Base-by-base conservation (phyloP, 2,113 vertebrate species). In the Glaucomys volans region DNA sequence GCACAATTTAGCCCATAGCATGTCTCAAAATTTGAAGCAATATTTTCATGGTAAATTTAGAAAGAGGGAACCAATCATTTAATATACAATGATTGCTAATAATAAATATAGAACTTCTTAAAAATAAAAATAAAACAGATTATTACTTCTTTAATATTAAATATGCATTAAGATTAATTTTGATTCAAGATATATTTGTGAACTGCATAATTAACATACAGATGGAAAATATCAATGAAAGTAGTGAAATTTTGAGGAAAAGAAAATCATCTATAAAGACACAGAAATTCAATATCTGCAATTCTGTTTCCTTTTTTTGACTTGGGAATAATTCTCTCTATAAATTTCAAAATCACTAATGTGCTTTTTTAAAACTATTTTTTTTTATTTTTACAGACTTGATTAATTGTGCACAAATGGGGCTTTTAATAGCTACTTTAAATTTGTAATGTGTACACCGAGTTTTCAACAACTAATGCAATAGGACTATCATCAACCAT, bases 221-320 rank as follows among this genome's bases (percentile, higher is more conserved):
- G 13, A 10, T 94, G 52, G 47, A 74, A 96, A 91, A 62, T 64
- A 94, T 22, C 12, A 77, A 75, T 22, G n/a, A 92, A 47, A 81
- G 10, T 20, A 32, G 5, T 14, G n/a, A 64, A 64, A 6, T 72
- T 44, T 32, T 47, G 24, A 72, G n/a, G 11, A 87, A 30, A 28
- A 35, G 24, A 52, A 62, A 62, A 62, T 57, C 54, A 28, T 24
- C n/a, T 91, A 17, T 50, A 7, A 90, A 18, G n/a, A 64, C 74
- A 40, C 66, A 44, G 47, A 93, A 86, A 80, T n/a, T 22, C n/a
- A 93, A 7, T 10, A 14, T 3, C 13, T 90, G 2, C 0, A 67
- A 0, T 6, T 86, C 66, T 71, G 4, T n/a, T 54, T 81, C 9
- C 59, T 5, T n/a, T 44, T 81, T 66, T 74, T 42, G 44, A 64